phyloP scores from a whole-genome alignment of 2,797 vertebrate species.

The Cynodonichthys magdalenae region DNA sequence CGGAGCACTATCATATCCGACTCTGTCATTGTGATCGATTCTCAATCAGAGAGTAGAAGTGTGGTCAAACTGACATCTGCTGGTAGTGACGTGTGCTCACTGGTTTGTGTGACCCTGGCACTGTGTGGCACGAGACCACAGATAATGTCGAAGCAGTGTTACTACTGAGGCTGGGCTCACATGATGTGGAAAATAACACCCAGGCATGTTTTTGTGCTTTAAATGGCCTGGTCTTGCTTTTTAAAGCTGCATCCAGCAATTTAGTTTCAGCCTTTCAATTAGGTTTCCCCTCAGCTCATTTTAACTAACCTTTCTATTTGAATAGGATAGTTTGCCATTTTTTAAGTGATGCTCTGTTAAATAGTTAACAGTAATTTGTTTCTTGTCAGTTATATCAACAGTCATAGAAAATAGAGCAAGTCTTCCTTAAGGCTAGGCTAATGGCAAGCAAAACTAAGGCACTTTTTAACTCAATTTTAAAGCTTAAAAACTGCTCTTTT shows the following conservation, averaged over 20 bases:
- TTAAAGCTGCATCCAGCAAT: neutral
- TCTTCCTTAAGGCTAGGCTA: too few species aligned
- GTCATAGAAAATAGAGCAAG: too few species aligned
- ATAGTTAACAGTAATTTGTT: too few species aligned
- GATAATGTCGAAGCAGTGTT: constrained; percentile 7
- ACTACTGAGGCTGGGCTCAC: constrained; percentile 14
- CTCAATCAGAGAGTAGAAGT: constrained; percentile 67
- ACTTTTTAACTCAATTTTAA: too few species aligned
- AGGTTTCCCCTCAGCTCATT: neutral
- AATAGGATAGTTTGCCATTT: too few species aligned
- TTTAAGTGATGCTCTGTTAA: too few species aligned
- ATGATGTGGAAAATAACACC: neutral
- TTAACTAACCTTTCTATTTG: too few species aligned
- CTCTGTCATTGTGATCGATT: constrained; percentile 63
- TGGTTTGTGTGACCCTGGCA: constrained; percentile 31
- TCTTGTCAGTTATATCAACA: too few species aligned
- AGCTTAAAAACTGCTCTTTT: too few species aligned
- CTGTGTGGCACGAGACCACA: constrained; percentile 49
- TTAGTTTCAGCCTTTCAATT: neutral
- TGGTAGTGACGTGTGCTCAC: constrained; percentile 54
- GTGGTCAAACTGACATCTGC: constrained; percentile 65
- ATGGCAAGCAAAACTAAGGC: too few species aligned
- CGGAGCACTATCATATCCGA: constrained; percentile 57
- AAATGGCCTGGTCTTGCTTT: neutral
- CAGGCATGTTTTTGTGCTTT: neutral